These are phyloP conservation scores for Acleris sparsana DNA, from an alignment of 2,888 invertebrate genomes.

Conservation along the genomic window DNA sequence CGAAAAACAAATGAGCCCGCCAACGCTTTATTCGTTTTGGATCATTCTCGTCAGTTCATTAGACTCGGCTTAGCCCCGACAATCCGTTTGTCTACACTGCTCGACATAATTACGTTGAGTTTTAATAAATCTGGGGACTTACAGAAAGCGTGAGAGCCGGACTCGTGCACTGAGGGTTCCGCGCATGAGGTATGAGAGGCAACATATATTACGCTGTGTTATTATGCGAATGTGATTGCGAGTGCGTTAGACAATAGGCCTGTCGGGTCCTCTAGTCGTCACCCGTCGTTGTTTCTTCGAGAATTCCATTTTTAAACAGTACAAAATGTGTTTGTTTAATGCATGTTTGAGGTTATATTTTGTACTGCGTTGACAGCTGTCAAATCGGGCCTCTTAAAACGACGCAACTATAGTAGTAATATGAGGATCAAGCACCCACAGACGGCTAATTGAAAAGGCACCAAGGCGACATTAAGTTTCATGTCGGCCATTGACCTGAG, in stretches of 20 bases:
- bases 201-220: too few species aligned
- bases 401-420: neutral
- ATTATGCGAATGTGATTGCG: too few species aligned
- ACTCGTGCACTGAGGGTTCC: too few species aligned
- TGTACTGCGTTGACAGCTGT: too few species aligned
- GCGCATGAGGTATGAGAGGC: too few species aligned
- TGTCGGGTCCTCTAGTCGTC: too few species aligned
- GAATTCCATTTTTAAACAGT: too few species aligned
- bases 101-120: conserved; percentile 25
- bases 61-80: conserved; percentile 25
- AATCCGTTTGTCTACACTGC: conserved; percentile 29
- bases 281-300: too few species aligned
- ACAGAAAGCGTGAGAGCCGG: neutral
- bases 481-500: conserved; percentile 56
- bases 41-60: conserved; percentile 31
- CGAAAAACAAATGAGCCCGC: conserved; percentile 27
- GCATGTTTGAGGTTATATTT: too few species aligned
- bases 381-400: too few species aligned
- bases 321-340: too few species aligned
- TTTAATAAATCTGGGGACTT: neutral
- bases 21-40: conserved; percentile 29
- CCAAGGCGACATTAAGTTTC: conserved; percentile 60
- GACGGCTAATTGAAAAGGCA: conserved; percentile 68
- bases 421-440: conserved; percentile 43
- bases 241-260: too few species aligned